Evolutionary conservation across 2,113 vertebrate genomes (phyloP).

Genomic region (Callionymus lyra): DNA sequence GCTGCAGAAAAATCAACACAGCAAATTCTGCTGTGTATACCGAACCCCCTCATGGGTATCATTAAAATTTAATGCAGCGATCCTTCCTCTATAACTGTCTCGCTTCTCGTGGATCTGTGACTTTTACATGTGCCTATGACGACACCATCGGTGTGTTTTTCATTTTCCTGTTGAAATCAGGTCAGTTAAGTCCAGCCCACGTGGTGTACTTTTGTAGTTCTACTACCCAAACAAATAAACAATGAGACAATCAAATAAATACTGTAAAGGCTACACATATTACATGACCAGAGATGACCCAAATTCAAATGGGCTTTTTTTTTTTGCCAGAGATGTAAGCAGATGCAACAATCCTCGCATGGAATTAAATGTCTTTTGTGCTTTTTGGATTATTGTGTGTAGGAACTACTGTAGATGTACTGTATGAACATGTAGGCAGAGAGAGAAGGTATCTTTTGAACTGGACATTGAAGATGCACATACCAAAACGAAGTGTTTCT

Average conservation of each 20-base stretch:
- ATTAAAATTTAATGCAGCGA: conserved; percentile 8
- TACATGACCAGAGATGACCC: conserved; percentile 32
- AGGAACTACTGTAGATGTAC: too few relatives aligned
- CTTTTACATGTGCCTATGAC: neutral
- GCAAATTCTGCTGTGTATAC: conserved; percentile 7
- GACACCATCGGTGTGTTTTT: neutral
- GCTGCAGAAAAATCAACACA: conserved; percentile 21
- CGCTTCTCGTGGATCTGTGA: neutral
- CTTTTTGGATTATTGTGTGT: conserved; percentile 25
- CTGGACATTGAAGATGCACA: too few relatives aligned
- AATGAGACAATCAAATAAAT: conserved; percentile 14
- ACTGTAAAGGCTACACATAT: conserved; percentile 15
- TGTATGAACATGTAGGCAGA: too few relatives aligned
- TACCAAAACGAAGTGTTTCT: too few relatives aligned
- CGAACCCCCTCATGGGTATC: conserved; percentile 9
- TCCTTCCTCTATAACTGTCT: neutral
- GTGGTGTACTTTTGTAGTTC: neutral
- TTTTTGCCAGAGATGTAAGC: conserved; percentile 21
- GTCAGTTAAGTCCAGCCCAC: neutral
- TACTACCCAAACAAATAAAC: conserved; percentile 1
- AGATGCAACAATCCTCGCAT: conserved; percentile 7
- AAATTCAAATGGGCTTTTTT: conserved; percentile 40
- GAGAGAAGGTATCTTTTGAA: too few relatives aligned
- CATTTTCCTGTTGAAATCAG: conserved; percentile 1
- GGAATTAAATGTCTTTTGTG: conserved; percentile 29